Conservation (phyloP, 2,888 invertebrate species). For the Caenorhabditis virilis region DNA sequence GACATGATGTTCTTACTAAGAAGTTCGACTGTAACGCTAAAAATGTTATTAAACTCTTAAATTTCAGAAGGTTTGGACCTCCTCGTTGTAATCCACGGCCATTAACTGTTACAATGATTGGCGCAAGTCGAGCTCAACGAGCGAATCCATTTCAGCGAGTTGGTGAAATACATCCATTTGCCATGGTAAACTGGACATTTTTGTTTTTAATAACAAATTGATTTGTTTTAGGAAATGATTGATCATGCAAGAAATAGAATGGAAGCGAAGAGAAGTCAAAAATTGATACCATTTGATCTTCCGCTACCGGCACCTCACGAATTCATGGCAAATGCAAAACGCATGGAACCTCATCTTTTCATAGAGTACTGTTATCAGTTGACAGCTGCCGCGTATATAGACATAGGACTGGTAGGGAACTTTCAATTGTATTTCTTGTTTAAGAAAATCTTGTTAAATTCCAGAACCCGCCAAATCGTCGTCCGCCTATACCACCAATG, state of each 20-base stretch:
- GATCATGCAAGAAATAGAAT: constrained; percentile 11
- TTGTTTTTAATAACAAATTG: not conserved
- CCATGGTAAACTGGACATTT: constrained; percentile 5
- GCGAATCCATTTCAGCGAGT: constrained; percentile 27
- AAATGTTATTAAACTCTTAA: not conserved
- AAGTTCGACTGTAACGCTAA: not conserved
- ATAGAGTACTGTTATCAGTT: constrained; percentile 38
- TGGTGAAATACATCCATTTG: constrained; percentile 22
- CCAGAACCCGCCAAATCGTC: constrained; percentile 24
- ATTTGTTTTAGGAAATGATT: constrained; percentile 16
- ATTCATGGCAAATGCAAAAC: constrained; percentile 32
- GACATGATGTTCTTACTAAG: constrained; percentile 23
- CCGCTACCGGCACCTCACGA: constrained; percentile 34
- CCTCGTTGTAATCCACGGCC: constrained; percentile 31
- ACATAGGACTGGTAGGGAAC: constrained; percentile 16
- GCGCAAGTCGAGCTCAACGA: constrained; percentile 24
- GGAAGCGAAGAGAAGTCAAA: constrained; percentile 6
- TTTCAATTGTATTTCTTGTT: too few relatives aligned
- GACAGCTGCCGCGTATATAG: constrained; percentile 34
- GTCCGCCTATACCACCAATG: constrained; percentile 32
- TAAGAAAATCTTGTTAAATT: not conserved
- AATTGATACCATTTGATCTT: constrained; percentile 16
- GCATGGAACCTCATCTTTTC: constrained; percentile 35
- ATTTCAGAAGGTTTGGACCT: constrained; percentile 26
- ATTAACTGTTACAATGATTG: constrained; percentile 25